phyloP scores from a whole-genome alignment of 2,888 invertebrate genomes.

The Cerastis leucographa region DNA sequence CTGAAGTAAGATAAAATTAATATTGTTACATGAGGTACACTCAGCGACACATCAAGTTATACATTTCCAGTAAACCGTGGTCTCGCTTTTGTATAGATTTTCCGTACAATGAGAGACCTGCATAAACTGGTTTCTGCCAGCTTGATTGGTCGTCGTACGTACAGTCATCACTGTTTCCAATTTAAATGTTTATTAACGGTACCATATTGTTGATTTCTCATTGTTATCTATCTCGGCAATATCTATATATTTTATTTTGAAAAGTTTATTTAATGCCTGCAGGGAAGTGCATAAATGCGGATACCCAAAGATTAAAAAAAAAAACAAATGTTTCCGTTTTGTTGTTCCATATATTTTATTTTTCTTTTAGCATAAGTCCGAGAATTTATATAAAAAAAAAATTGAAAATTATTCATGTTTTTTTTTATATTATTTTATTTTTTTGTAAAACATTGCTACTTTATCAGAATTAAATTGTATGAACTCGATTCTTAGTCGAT shows the following conservation, averaged over 20 bases:
- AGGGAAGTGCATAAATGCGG: constrained; percentile 86
- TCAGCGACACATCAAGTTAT: no score
- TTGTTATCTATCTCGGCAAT: constrained; percentile 57
- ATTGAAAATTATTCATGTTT: constrained; percentile 56
- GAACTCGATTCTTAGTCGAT: constrained; percentile 76
- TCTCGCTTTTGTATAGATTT: no score
- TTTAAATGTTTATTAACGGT: constrained; percentile 41
- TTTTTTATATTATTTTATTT: constrained; percentile 68
- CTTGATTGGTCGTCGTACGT: neutral
- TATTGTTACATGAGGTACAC: neutral
- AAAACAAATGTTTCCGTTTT: constrained; percentile 65
- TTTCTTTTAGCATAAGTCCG: constrained; percentile 72
- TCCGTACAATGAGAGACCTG: no score
- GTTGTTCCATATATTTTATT: constrained; percentile 64
- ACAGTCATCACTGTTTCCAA: constrained; percentile 39
- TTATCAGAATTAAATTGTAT: constrained; percentile 85
- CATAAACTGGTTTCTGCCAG: no score
- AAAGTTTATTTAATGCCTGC: constrained; percentile 76
- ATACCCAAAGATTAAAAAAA: constrained; percentile 75
- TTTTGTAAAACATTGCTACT: constrained; percentile 74
- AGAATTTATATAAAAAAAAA: constrained; percentile 60
- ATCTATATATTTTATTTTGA: constrained; percentile 51
- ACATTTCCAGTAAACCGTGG: no score
- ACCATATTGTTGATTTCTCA: constrained; percentile 43
- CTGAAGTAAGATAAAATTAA: neutral